Evolutionary conservation across 2,888 invertebrate genomes (phyloP).

Genomic region (Trissolcus brochymenae): DNA sequence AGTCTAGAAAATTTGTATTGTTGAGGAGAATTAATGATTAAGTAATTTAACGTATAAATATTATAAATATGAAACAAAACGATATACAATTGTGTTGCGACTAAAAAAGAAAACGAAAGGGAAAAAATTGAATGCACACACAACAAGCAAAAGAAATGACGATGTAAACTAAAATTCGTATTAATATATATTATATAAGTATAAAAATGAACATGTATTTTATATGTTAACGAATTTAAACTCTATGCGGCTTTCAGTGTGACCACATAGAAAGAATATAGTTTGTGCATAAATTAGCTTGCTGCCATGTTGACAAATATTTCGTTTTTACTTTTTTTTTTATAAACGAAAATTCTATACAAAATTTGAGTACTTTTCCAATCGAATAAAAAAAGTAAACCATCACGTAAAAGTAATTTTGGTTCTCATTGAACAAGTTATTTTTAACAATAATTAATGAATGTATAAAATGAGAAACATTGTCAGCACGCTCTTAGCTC

Average conservation of each 20-base stretch:
- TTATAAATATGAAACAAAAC: slow-evolving; percentile 12
- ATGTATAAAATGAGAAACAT: slow-evolving; percentile 22
- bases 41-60: slow-evolving; percentile 1
- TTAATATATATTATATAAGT: slow-evolving; percentile 27
- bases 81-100: slow-evolving; percentile 36
- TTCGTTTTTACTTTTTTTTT: no score
- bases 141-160: no score
- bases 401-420: no score
- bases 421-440: neutral
- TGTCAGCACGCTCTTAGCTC: slow-evolving; percentile 50
- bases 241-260: slow-evolving; percentile 59
- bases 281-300: slow-evolving; percentile 50
- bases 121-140: slow-evolving; percentile 11
- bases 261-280: slow-evolving; percentile 55
- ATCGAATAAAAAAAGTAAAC: neutral
- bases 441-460: neutral
- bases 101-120: slow-evolving; percentile 36
- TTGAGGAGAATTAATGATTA: slow-evolving; percentile 4
- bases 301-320: slow-evolving; percentile 37
- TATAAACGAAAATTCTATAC: no score
- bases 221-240: slow-evolving; percentile 57
- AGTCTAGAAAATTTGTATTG: slow-evolving; percentile 46
- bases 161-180: slow-evolving; percentile 29
- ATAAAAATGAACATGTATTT: slow-evolving; percentile 49
- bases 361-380: neutral